phyloP scores from a whole-genome alignment of 2,113 vertebrate genomes.

The Paratilapia polleni region DNA sequence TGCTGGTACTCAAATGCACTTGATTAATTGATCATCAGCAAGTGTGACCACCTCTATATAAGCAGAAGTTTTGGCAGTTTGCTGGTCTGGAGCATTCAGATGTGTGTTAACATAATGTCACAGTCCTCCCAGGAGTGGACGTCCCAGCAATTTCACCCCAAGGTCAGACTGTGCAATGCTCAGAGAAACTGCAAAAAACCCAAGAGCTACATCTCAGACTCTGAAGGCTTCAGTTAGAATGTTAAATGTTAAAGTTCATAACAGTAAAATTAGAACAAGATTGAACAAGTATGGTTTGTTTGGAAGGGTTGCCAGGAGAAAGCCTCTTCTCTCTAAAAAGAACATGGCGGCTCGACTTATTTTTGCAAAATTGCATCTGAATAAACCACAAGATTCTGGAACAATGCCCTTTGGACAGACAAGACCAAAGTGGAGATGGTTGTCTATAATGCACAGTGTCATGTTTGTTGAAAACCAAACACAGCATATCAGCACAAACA shows the following conservation, averaged over 20 bases:
- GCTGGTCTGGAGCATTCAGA: not conserved
- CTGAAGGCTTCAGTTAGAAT: not conserved
- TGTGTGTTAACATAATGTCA: not conserved
- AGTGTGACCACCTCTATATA: not conserved
- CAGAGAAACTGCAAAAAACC: not conserved
- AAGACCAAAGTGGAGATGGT: not conserved
- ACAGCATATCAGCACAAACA: not conserved
- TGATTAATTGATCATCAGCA: not conserved
- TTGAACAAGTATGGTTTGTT: not conserved
- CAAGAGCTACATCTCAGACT: not conserved
- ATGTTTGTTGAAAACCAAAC: not conserved
- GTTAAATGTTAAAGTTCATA: too few relatives aligned
- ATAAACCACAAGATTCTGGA: not conserved
- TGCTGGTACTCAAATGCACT: not conserved
- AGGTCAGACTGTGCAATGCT: not conserved
- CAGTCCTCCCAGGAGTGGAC: accelerated
- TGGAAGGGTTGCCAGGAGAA: not conserved
- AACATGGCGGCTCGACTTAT: not conserved
- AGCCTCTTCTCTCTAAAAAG: not conserved
- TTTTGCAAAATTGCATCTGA: not conserved
- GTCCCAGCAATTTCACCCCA: not conserved
- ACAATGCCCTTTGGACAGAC: too few relatives aligned
- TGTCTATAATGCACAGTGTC: not conserved
- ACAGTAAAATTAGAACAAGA: accelerated
- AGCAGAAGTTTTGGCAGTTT: not conserved